Conservation (phyloP, 2,797 vertebrate genomes). For the Naso thynnoides region DNA sequence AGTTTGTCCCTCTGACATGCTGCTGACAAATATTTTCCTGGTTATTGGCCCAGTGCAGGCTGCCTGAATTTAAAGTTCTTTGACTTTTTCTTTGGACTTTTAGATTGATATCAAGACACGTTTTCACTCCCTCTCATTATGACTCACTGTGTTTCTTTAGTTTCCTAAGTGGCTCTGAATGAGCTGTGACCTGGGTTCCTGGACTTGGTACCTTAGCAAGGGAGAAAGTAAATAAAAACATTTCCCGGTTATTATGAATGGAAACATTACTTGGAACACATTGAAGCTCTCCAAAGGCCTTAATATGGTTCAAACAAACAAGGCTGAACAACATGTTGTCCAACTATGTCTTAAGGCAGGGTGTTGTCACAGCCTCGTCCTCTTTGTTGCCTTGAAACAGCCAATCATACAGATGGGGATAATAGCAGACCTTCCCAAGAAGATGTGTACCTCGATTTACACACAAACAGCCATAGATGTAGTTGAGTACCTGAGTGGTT, state of each 20-base stretch:
- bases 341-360: neutral
- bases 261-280: slow-evolving; percentile 5
- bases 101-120: slow-evolving; percentile 33
- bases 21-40: slow-evolving; percentile 19
- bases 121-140: slow-evolving; percentile 25
- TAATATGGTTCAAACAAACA: slow-evolving; percentile 3
- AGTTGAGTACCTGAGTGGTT: neutral
- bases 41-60: slow-evolving; percentile 1
- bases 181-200: slow-evolving; percentile 15
- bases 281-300: neutral
- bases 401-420: neutral
- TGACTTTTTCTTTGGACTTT: neutral
- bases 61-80: slow-evolving; percentile 1
- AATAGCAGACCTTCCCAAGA: no score
- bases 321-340: neutral
- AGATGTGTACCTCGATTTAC: no score
- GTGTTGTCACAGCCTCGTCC: neutral
- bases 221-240: neutral
- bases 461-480: no score
- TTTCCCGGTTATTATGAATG: slow-evolving; percentile 10
- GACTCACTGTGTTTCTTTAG: slow-evolving; percentile 24
- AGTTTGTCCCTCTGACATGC: neutral
- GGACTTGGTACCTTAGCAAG: neutral
- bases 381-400: neutral
- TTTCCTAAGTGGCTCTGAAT: slow-evolving; percentile 7